A percentile compares a stretch with the other conserved stretches of the same genome.
Conservation (phyloP, 53 echinoderm and acorn worm genomes). For the Paracentrotus lividus region DNA sequence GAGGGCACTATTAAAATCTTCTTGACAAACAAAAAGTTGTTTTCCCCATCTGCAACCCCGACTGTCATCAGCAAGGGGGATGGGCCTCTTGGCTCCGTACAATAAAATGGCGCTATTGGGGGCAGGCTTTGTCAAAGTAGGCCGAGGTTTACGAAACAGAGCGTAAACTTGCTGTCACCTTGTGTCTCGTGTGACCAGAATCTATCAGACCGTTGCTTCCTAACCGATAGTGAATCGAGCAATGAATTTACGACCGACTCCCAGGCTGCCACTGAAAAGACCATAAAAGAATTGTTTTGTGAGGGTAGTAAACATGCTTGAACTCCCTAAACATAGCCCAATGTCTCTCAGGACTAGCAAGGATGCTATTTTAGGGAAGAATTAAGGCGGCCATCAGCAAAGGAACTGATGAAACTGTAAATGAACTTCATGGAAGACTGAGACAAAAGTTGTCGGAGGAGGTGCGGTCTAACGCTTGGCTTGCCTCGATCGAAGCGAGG, state of each 20-base stretch:
- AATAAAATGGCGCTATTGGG: neutral
- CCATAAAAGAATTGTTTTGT: slow-evolving; percentile 57
- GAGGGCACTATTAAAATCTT: neutral
- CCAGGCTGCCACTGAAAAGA: slow-evolving; percentile 11
- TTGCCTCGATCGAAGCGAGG: neutral
- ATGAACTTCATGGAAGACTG: neutral
- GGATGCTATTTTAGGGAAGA: neutral
- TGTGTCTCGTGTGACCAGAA: slow-evolving; percentile 33
- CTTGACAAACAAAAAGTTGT: neutral
- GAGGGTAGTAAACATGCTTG: neutral
- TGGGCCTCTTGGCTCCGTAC: neutral
- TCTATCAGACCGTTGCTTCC: slow-evolving; percentile 48
- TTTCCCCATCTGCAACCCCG: neutral
- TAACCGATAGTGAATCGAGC: slow-evolving; percentile 35
- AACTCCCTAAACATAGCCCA: slow-evolving; percentile 18
- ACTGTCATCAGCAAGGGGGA: neutral
- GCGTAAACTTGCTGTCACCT: slow-evolving; percentile 36
- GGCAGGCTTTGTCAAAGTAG: slow-evolving; percentile 10
- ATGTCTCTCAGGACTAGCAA: too few species aligned
- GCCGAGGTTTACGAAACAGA: slow-evolving; percentile 36
- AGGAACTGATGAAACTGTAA: slow-evolving; percentile 3
- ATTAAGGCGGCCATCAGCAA: neutral
- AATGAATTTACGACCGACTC: slow-evolving; percentile 51
- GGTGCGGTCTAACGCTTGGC: slow-evolving; percentile 43
- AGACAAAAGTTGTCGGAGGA: slow-evolving; percentile 36